Evolutionary conservation across 2,113 vertebrate species (phyloP).

Genomic region (Myiagra hebetior): DNA sequence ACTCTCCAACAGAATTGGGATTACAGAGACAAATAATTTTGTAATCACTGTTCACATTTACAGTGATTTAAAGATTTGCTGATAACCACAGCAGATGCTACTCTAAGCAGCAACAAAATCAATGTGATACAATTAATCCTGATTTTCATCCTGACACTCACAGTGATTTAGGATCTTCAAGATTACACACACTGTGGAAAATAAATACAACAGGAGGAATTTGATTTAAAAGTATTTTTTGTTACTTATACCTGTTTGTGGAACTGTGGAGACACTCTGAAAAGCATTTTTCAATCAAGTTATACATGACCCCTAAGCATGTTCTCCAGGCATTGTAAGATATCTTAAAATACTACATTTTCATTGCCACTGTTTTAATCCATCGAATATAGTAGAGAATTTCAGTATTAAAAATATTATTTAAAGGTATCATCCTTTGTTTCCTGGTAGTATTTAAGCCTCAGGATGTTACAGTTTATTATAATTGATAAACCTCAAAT

Average conservation of each 20-base stretch:
- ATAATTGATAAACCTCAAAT: background rate
- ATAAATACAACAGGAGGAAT: background rate
- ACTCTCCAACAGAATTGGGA: background rate
- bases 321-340: background rate
- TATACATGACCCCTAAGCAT: background rate
- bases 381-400: background rate
- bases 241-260: background rate
- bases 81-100: background rate
- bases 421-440: background rate
- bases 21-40: background rate
- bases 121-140: slow-evolving; percentile 18
- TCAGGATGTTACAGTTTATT: background rate
- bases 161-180: slow-evolving; percentile 13
- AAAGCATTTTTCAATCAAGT: background rate
- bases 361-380: background rate
- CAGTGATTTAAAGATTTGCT: background rate
- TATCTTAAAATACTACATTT: background rate
- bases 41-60: background rate
- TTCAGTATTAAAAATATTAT: background rate
- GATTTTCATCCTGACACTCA: background rate
- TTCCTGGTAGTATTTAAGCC: background rate
- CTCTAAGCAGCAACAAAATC: slow-evolving; percentile 20
- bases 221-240: background rate
- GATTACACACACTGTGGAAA: background rate
- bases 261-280: background rate